phyloP scores from a whole-genome alignment of 2,113 vertebrate genomes.

The Plecturocebus donacophilus region DNA sequence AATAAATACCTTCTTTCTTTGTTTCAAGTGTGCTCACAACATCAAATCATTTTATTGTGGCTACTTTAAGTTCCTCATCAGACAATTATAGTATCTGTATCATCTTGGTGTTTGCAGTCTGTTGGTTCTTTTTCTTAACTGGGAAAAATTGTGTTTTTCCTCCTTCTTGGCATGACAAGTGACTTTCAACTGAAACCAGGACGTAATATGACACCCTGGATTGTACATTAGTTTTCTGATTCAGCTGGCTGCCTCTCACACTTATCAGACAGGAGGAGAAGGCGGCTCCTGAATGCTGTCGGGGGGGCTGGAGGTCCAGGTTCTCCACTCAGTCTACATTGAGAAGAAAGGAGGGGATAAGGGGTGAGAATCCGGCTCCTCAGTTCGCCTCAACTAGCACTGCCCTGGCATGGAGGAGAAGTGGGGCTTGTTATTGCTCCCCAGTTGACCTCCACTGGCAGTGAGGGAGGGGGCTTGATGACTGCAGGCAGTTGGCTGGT shows the following conservation, averaged over 20 bases:
- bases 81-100: neutral
- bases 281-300: fast-evolving
- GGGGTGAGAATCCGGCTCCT: neutral
- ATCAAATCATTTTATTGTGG: neutral
- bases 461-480: too few relatives aligned
- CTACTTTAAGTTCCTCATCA: neutral
- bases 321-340: neutral
- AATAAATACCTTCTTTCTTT: neutral
- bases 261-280: neutral
- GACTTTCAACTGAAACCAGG: neutral
- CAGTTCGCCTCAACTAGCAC: neutral
- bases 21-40: neutral
- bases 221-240: neutral
- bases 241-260: fast-evolving
- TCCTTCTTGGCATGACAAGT: neutral
- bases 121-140: neutral
- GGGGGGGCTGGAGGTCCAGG: fast-evolving
- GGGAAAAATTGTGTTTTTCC: neutral
- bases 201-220: too few relatives aligned
- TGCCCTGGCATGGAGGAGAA: neutral
- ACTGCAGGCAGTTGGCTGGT: fast-evolving
- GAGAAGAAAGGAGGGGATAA: neutral
- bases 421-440: neutral
- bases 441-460: neutral
- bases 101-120: neutral